Evolutionary conservation across 1,140 invertebrate species (phyloP), one percentile per base, ranked within the genome.

Genomic region (Drosophila ficusphila): DNA sequence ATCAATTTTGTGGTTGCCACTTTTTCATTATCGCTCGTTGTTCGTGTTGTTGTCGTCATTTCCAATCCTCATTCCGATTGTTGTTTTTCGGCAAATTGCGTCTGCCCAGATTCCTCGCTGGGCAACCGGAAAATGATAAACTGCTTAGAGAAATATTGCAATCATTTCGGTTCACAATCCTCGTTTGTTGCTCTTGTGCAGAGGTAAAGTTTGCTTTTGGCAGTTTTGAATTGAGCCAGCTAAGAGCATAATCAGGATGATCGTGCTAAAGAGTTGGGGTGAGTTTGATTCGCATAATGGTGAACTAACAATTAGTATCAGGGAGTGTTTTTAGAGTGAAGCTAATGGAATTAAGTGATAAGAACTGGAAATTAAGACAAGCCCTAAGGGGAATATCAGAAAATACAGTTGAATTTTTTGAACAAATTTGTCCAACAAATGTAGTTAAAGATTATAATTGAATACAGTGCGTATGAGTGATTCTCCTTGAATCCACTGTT

Each of bases 11-110:
- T 54, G 69, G 69, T 58, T 71, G 52, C 41, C 65, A 52, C 65
- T 65, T 85, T 85, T 85, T 85, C 76, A 85, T 85, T 85, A 79
- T 85, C 71, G 76, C 60, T 72, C 36, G 41, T 46, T 47, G 36
- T 64, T 54, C 25, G 7, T 60, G 54, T 57, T 53, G 48, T 56
- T 65, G 34, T 69, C 36, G 49, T 69, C 49, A 19, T 39, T 46
- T 44, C 21, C 36, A 61, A 68, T 62, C 47, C 44, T 25, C 41
- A 48, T 56, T 67, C 27, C 49, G 67, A 54, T 58, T 69, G 38
- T 61, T 77, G 48, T 68, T 68, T 62, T 39, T 81, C 51, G 44
- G 54, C 65, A 72, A 79, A 79, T 81, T 65, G 64, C 69, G 44
- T 60, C 54, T 76, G 69, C 61, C 47, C 51, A 65, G 68, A 61